A percentile compares a stretch with the other conserved stretches of the same genome.
Conservation (phyloP, 2,797 vertebrate genomes). For the Coendou prehensilis region DNA sequence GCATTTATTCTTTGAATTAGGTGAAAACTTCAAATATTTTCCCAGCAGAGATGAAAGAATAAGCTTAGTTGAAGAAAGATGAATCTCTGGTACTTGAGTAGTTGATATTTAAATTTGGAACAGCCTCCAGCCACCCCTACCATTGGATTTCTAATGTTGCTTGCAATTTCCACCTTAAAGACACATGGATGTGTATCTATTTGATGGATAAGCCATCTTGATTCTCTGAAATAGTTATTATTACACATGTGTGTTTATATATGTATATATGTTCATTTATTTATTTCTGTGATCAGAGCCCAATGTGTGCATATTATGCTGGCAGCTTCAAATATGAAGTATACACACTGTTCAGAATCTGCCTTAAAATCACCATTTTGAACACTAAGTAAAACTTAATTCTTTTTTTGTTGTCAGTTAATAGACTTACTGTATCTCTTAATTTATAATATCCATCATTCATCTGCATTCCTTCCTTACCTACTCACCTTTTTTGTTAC, state of each 20-base stretch:
- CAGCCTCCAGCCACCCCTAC: neutral
- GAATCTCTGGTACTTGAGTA: neutral
- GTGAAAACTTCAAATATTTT: neutral
- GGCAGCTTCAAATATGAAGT: neutral
- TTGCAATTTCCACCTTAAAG: neutral
- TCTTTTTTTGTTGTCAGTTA: neutral
- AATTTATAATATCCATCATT: neutral
- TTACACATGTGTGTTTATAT: too few species aligned
- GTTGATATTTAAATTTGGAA: neutral
- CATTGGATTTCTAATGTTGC: neutral
- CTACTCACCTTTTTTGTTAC: neutral
- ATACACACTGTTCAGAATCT: neutral
- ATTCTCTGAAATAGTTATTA: neutral
- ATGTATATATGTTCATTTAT: neutral
- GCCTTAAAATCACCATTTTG: neutral
- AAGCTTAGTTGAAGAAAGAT: neutral
- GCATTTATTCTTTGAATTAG: neutral
- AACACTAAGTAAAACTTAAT: neutral
- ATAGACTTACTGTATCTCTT: neutral
- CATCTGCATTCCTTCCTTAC: neutral
- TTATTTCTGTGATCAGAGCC: neutral
- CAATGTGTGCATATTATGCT: neutral
- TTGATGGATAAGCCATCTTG: neutral
- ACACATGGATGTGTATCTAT: neutral
- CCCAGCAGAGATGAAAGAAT: neutral